Percentiles rank a stretch among this genome's conserved stretches.
phyloP scores from a whole-genome alignment of 2,888 invertebrate species.

The Drosophila rellima region DNA sequence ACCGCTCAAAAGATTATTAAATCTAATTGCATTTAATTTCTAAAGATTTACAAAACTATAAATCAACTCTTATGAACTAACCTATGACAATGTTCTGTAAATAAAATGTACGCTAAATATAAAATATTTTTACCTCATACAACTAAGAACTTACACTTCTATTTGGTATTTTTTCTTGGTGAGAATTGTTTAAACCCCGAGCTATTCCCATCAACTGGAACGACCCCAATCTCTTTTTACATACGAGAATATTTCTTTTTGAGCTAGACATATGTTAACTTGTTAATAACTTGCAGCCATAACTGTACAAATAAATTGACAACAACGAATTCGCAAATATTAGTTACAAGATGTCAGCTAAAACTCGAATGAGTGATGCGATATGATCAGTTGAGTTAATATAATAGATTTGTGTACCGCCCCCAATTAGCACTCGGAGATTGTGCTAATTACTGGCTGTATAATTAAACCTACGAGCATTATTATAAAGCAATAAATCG shows the following conservation, averaged over 20 bases:
- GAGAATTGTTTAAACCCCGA: neutral
- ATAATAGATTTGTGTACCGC: constrained; percentile 6
- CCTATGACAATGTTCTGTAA: neutral
- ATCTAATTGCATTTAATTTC: neutral
- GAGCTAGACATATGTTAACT: neutral
- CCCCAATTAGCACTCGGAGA: constrained; percentile 8
- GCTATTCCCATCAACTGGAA: neutral
- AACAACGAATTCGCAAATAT: neutral
- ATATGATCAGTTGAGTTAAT: constrained; percentile 5
- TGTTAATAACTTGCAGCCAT: neutral
- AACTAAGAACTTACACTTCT: neutral
- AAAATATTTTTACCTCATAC: neutral
- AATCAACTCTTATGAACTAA: neutral
- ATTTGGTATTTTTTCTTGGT: neutral
- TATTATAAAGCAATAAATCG: constrained; percentile 1
- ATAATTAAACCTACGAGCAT: neutral
- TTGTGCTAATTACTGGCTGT: constrained; percentile 1
- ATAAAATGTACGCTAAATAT: neutral
- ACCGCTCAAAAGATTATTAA: neutral
- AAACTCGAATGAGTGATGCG: constrained; percentile 7
- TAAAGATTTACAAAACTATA: no score
- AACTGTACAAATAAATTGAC: constrained; percentile 1
- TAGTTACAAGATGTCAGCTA: constrained; percentile 1
- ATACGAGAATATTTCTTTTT: neutral
- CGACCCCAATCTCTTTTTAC: neutral